These are phyloP conservation scores for Syngnathus typhle DNA, from an alignment of 2,113 vertebrate genomes.

Conservation along the genomic window DNA sequence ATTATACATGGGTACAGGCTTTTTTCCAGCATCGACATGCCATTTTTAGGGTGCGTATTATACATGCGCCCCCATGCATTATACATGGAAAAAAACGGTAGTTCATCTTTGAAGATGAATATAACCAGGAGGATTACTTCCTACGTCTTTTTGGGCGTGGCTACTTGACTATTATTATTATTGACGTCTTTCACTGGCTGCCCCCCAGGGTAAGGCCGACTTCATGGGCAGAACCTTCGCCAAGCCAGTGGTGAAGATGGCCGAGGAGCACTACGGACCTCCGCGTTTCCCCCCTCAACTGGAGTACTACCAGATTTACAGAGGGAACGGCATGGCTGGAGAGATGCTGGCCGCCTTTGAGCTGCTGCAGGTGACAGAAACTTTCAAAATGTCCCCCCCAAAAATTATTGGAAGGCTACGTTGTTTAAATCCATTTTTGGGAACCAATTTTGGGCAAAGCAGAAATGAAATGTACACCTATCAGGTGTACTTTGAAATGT, in stretches of 20 bases:
- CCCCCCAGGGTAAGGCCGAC: conserved; percentile 86
- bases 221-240: conserved; percentile 97
- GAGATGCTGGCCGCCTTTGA: conserved; percentile 96
- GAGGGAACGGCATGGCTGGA: conserved; percentile 84
- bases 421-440: too few species aligned
- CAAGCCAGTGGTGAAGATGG: conserved; percentile 94
- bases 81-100: too few species aligned
- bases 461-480: too few species aligned
- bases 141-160: neutral
- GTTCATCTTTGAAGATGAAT: too few species aligned
- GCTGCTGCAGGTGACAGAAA: conserved; percentile 78
- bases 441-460: too few species aligned
- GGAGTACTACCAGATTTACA: conserved; percentile 97
- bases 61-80: too few species aligned
- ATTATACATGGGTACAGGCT: too few species aligned
- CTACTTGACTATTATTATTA: neutral
- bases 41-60: too few species aligned
- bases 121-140: too few species aligned
- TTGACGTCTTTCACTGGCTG: neutral
- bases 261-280: conserved; percentile 82
- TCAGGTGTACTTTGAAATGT: too few species aligned
- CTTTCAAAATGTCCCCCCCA: neutral
- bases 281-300: conserved; percentile 90
- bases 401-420: neutral
- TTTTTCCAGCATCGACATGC: too few species aligned